Conservation (phyloP, 92 coral and sea anemone species). For the Metridium senile region DNA sequence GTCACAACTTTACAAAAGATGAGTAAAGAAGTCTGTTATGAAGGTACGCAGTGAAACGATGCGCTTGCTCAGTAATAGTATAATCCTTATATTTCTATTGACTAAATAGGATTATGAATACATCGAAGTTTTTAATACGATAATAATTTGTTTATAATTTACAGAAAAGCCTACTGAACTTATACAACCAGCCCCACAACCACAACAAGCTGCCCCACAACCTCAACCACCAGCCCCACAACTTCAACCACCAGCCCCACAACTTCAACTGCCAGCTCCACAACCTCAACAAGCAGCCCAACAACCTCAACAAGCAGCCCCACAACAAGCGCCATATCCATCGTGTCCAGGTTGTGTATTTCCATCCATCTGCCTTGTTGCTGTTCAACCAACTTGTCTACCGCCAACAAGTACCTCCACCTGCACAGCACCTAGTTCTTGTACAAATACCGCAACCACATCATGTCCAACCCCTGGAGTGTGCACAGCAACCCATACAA, state of each 20-base stretch:
- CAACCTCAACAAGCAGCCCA: neutral
- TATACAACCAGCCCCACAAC: neutral
- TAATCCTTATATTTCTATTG: too few relatives aligned
- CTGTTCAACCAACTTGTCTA: conserved; percentile 54
- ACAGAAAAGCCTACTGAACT: neutral
- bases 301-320: neutral
- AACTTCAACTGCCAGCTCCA: neutral
- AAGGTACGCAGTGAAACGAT: conserved; percentile 25
- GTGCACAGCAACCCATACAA: conserved; percentile 30
- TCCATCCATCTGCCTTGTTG: conserved; percentile 61
- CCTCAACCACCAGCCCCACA: too few relatives aligned
- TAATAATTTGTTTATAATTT: too few relatives aligned
- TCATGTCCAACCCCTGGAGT: conserved; percentile 32
- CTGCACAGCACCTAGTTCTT: neutral
- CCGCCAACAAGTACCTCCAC: conserved; percentile 36
- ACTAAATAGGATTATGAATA: too few relatives aligned
- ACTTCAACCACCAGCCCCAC: neutral
- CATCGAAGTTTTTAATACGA: too few relatives aligned
- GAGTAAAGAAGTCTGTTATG: conserved; percentile 25
- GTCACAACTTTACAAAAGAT: conserved; percentile 7
- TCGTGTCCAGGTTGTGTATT: conserved; percentile 44
- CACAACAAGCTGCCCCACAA: neutral
- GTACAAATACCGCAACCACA: neutral
- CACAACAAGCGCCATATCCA: neutral
- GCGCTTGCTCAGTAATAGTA: too few relatives aligned